Conservation (phyloP, 1,140 invertebrate species). For the Araneus ventricosus region DNA sequence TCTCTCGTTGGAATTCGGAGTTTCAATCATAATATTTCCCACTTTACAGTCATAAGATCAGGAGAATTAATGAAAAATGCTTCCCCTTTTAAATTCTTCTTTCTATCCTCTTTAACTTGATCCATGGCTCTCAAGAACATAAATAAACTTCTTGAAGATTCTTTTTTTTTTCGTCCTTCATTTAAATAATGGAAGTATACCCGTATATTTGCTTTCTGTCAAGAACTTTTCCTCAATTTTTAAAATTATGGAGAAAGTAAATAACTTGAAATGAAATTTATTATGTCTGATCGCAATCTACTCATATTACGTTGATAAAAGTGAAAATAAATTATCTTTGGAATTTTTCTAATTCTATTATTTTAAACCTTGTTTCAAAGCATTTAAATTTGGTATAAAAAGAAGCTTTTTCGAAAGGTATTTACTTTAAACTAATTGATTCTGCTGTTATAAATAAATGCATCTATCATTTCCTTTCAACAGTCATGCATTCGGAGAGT, state of each 20-base stretch:
- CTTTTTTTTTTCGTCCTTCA: neutral
- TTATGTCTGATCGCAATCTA: neutral
- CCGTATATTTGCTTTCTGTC: neutral
- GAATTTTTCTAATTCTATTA: neutral
- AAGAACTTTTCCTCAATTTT: neutral
- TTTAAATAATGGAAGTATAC: constrained; percentile 6
- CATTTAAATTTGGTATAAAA: neutral
- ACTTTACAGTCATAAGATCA: neutral
- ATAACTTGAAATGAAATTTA: neutral
- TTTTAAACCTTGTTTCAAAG: neutral
- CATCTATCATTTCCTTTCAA: too few relatives aligned
- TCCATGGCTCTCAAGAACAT: neutral
- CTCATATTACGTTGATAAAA: neutral
- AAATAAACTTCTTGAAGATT: neutral
- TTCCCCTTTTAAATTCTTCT: neutral
- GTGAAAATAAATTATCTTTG: neutral
- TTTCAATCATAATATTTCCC: neutral
- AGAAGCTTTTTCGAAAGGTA: neutral
- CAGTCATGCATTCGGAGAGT: too few relatives aligned
- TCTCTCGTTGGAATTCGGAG: neutral
- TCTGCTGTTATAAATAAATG: too few relatives aligned
- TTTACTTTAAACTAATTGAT: neutral
- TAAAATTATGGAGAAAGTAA: neutral
- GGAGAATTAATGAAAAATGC: neutral
- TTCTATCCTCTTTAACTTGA: neutral